A percentile compares a stretch with the other conserved stretches of the same genome.
phyloP scores from a whole-genome alignment of 1,140 invertebrate genomes.

The Lordiphosa stackelbergi region DNA sequence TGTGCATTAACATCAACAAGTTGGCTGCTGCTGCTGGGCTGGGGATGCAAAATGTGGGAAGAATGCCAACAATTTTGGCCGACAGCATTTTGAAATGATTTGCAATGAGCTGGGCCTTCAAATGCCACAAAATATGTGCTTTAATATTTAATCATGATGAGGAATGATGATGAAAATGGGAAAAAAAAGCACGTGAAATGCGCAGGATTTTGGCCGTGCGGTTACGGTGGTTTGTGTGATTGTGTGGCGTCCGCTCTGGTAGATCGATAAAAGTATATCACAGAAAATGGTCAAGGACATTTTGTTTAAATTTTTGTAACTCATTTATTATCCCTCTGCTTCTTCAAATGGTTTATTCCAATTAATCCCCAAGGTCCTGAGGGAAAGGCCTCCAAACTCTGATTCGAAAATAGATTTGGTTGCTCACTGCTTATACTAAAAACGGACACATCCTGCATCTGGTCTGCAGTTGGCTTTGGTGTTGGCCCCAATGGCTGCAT shows the following conservation, averaged over 20 bases:
- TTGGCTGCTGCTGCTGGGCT: slow-evolving; percentile 9
- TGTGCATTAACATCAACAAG: slow-evolving; percentile 57
- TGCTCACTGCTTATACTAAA: no score
- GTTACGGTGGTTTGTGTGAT: slow-evolving; percentile 1
- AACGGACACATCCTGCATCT: no score
- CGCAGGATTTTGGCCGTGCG: not conserved
- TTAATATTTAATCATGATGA: slow-evolving; percentile 5
- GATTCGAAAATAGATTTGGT: no score
- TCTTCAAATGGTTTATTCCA: no score
- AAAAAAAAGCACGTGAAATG: not conserved
- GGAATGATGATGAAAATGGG: slow-evolving; percentile 10
- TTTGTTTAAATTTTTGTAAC: no score
- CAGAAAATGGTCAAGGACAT: no score
- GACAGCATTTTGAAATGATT: slow-evolving; percentile 37
- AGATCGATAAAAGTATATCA: slow-evolving; percentile 1
- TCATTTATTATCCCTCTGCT: no score
- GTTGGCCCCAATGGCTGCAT: no score
- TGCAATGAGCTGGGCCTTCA: slow-evolving; percentile 18
- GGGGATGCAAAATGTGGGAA: slow-evolving; percentile 21
- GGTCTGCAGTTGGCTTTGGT: no score
- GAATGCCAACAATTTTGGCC: slow-evolving; percentile 33
- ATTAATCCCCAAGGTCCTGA: no score
- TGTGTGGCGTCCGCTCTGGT: not conserved
- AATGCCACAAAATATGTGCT: slow-evolving; percentile 21
- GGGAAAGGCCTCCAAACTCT: no score